Conservation (phyloP, 1,140 invertebrate species). For the Mizuhopecten yessoensis region DNA sequence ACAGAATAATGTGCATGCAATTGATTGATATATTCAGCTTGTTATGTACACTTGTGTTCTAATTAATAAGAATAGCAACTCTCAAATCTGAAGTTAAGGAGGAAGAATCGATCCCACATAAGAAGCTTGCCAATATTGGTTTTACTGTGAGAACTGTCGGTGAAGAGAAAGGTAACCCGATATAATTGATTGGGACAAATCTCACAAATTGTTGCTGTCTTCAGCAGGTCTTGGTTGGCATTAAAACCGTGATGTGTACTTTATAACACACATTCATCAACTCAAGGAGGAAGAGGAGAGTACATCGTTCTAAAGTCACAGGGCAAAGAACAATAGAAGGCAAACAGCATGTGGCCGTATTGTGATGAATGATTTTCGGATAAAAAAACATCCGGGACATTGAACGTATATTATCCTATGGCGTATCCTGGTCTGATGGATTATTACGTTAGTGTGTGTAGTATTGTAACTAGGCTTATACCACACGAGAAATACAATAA, state of each 20-base stretch:
- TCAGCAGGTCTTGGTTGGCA: not conserved
- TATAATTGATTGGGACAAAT: constrained; percentile 13
- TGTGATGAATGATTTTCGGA: not conserved
- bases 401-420: not conserved
- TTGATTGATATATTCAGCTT: not conserved
- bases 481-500: not conserved
- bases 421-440: not conserved
- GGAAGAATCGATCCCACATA: not conserved
- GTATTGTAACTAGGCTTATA: too few species aligned
- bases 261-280: constrained; percentile 8
- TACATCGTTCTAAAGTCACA: not conserved
- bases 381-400: not conserved
- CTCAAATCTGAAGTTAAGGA: constrained; percentile 32
- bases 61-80: not conserved
- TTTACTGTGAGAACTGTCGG: not conserved
- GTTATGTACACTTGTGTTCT: not conserved
- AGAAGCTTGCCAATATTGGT: not conserved
- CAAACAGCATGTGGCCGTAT: not conserved
- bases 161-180: not conserved
- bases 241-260: not conserved
- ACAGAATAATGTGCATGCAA: too few species aligned
- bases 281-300: not conserved
- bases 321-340: not conserved
- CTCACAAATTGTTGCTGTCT: not conserved
- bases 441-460: not conserved